These are phyloP conservation scores for Phrynocephalus vlangalii DNA, from an alignment of 2,797 vertebrate genomes.

Conservation along the genomic window DNA sequence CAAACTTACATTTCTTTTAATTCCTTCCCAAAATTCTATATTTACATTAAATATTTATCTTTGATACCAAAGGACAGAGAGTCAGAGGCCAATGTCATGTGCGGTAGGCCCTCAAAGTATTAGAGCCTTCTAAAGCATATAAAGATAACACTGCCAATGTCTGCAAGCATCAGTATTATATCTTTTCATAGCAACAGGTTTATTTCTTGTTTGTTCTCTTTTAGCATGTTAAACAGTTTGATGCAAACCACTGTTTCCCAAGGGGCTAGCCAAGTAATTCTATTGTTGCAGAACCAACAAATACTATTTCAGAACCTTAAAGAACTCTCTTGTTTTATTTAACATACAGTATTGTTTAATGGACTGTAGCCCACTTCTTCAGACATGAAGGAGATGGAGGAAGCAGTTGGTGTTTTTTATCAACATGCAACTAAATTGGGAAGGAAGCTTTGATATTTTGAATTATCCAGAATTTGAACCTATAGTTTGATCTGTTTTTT, in stretches of 20 bases:
- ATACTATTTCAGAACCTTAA: no score
- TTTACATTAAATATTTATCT: constrained; percentile 24
- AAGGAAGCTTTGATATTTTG: neutral
- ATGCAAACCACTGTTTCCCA: no score
- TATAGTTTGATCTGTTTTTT: neutral
- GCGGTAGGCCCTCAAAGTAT: neutral
- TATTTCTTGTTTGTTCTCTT: neutral
- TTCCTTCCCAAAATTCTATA: neutral
- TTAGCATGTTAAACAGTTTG: no score
- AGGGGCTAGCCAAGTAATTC: no score
- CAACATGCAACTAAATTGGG: neutral
- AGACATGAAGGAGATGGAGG: neutral
- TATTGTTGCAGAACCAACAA: no score
- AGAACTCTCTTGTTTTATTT: no score
- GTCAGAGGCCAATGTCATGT: neutral
- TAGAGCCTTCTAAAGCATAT: neutral
- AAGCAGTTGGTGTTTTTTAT: neutral
- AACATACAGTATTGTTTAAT: no score
- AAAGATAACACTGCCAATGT: neutral
- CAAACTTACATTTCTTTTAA: no score
- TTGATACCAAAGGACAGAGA: neutral
- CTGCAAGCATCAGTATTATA: neutral
- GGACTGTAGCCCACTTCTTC: no score
- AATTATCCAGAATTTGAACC: neutral
- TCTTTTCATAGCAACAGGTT: neutral